Evolutionary conservation across 2,888 invertebrate species (phyloP), one percentile per base, ranked within the genome.

Genomic region (Cremastinae sp.): DNA sequence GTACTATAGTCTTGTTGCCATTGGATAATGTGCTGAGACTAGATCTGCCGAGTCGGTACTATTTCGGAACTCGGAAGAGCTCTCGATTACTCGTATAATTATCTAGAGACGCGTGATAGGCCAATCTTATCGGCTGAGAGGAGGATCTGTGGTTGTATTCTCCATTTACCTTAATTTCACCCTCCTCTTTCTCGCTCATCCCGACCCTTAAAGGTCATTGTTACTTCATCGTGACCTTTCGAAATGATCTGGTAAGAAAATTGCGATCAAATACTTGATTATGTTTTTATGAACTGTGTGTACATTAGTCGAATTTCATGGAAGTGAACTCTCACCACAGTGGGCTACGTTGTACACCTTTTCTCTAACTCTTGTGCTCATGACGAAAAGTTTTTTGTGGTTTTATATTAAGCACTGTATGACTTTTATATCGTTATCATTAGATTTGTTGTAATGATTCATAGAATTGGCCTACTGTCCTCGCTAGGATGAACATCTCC

Each of bases 11-110:
- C 39, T 39, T 43, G 58, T 69, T 64, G 39, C 58, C 68, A 72
- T 75, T 75, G 59, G 68, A 72, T 64, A n/a, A 51, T 58, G 53
- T 64, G 68, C 62, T 45, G 62, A 65, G 64, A 20, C 59, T 66
- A 62, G 39, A 43, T 73, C 61, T 55, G 56, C 69, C 61, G 65
- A 77, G 59, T 77, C 35, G 45, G 68, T 76, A 49, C 64, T 76
- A 77, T 64, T 73, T 70, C 49, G 65, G 61, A 70, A 70, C 73
- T 77, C 61, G 49, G 35, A 49, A 69, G 66, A 55, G 39, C 65
- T 82, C 84, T 85, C 86, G 84, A 89, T 89, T 89, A 87, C 86
- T 84, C 85, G 85, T 84, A 85, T 88, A 89, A 89, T 89, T 88
- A 89, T 87, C 86, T 84, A 83, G 76, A 83, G 80, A 80, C 79